Base-by-base conservation (phyloP, 1,140 invertebrate genomes). In the Drosophila pseudoananassae region DNA sequence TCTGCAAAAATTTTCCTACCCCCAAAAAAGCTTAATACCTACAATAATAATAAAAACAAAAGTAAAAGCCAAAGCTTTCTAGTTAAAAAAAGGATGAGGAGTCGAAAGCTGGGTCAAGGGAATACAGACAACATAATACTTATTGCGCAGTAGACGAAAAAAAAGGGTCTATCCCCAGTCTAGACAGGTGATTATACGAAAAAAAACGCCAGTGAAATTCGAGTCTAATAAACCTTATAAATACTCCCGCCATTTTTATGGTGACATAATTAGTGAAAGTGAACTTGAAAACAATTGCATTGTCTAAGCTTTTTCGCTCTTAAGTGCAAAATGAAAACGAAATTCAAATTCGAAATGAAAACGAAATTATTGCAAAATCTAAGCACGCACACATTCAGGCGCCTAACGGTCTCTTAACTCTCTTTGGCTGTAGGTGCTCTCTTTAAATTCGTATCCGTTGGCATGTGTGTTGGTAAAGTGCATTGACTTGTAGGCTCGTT, bases 251-350 rank as follows among this genome's bases (percentile, higher is more conserved):
- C 8, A 15, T 29, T 76, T 77, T 70, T 57, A 60, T 74, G 71
- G 63, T 89, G 84, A 89, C 84, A 89, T 89, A 89, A 89, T 89
- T 88, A 89, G 84, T 83, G 84, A 89, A 89, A 89, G 84, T 78
- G 73, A 89, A 89, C 78, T 66, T 77, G 72, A 33, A 57, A 31
- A 57, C 55, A 57, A 82, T 76, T 64, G 58, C 40, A 64, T n/a
- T 65, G 60, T 31, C 31, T 46, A 6, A 55, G 61, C 76, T 53
- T 65, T 58, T 63, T 29, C 17, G 50, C 43, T 46, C 43, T 46
- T 46, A 46, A 58, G 76, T 72, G 77, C 33, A 65, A 80, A 83
- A 80, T 64, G 81, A 84, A 83, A 84, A 79, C 78, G 78, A 85
- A 84, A 84, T 74, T 74, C 59, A 65, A 85, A 82, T 82, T 36